Evolutionary conservation across 2,888 invertebrate species (phyloP).

Genomic region (Scaptomyza reducta): DNA sequence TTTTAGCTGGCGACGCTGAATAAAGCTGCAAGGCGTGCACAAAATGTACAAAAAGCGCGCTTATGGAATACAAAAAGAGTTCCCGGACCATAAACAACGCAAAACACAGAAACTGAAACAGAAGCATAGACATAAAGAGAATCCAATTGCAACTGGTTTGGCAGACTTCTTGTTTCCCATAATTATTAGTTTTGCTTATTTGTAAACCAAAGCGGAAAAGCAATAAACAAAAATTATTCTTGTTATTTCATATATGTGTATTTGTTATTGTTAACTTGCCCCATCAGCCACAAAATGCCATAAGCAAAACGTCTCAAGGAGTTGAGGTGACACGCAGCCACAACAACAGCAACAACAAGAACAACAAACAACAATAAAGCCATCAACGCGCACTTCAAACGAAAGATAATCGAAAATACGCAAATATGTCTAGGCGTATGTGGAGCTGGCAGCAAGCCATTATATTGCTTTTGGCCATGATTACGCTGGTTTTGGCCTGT

Average conservation of each 20-base stretch:
- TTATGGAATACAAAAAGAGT: conserved; percentile 41
- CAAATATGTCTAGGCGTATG: conserved; percentile 48
- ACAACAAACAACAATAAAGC: background rate
- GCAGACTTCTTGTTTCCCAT: conserved; percentile 16
- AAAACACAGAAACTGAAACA: background rate
- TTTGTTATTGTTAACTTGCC: conserved; percentile 15
- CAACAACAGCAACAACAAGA: background rate
- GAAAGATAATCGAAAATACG: conserved; percentile 13
- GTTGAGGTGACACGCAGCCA: conserved; percentile 33
- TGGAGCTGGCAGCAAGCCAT: conserved; percentile 26
- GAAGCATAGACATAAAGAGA: background rate
- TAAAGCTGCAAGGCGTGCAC: conserved; percentile 59
- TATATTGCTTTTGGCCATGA: conserved; percentile 42
- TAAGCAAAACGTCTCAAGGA: conserved; percentile 36
- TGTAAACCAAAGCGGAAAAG: conserved; percentile 7
- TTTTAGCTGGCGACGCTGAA: conserved; percentile 41
- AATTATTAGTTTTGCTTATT: conserved; percentile 7
- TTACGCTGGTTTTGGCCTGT: conserved; percentile 46
- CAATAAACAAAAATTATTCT: conserved; percentile 3
- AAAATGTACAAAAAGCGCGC: conserved; percentile 40
- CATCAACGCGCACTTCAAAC: conserved; percentile 2
- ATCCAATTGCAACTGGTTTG: conserved; percentile 7
- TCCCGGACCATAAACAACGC: background rate
- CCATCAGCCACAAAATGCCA: conserved; percentile 56
- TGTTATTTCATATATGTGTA: conserved; percentile 13